Base-by-base conservation (phyloP, 2,888 invertebrate genomes). In the Camptogramma bilineatum region DNA sequence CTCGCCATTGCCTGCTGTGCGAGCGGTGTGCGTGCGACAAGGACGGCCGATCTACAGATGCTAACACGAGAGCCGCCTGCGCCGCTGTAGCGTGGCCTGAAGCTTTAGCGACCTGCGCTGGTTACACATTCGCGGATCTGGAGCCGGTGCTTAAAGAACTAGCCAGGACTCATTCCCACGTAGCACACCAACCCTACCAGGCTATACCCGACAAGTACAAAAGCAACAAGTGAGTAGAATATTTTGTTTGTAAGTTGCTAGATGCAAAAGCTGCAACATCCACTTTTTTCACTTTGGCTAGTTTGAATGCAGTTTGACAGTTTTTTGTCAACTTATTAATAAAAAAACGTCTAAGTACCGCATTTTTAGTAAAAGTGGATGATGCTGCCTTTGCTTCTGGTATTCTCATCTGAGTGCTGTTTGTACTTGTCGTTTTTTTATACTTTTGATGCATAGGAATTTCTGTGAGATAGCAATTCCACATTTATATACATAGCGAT, bases 161-260 rank as follows among this genome's bases (percentile, higher is more conserved):
- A 64, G 94, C 95, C 62, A 94, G 94, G 75, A 94, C 97, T 13
- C 97, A 97, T 83, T 84, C 91, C 53, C 95, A 95, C 78, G 96
- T 97, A 2, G 84, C 94, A 7, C 91, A 87, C 46, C 93, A 95
- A 73, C 94, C 95, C 44, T 97, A 98, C 82, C 97, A 97, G 84
- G 97, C 98, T 52, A 96, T 98, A 71, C 95, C 95, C 72, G 98
- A 98, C 81, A 99, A 98, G 91, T 99, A 98, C 92, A 97, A 96
- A 86, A 93, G 90, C 73, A 94, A 94, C 84, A 96, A 96, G 95
- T 96, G 78, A 90, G 94, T 87, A 47, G 2, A 8, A 28, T n/a
- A 5, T 28, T 28, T 28, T 8, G 28, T 21, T 3, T 21, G 21
- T n/a, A n/a, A 28, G 2, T 28, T 28, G 28, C n/a, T n/a, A 5